Evolutionary conservation across 1,140 invertebrate species (phyloP).

Genomic region (Heliconius congener): DNA sequence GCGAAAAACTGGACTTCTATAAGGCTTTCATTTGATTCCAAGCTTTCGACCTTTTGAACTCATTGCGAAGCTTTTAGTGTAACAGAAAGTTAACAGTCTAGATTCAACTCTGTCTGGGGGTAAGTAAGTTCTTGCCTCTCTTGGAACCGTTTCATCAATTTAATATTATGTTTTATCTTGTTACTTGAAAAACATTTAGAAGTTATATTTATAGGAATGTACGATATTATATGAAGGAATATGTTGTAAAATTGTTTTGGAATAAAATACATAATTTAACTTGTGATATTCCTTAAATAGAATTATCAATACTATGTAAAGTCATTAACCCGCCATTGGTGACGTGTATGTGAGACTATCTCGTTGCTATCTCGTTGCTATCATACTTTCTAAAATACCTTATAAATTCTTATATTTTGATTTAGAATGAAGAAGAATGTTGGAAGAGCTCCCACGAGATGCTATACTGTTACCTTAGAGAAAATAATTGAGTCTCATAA

Average conservation of each 20-base stretch:
- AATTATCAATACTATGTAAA: too few relatives aligned
- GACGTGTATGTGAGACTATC: too few relatives aligned
- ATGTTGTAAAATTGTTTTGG: not conserved
- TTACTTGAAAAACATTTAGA: not conserved
- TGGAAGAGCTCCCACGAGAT: too few relatives aligned
- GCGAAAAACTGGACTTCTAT: conserved; percentile 14
- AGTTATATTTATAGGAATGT: not conserved
- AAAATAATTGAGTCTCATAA: too few relatives aligned
- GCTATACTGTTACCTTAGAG: too few relatives aligned
- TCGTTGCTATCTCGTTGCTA: too few relatives aligned
- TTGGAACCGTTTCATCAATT: conserved; percentile 26
- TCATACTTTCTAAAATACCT: too few relatives aligned
- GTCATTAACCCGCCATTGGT: too few relatives aligned
- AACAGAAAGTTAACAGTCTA: conserved; percentile 28
- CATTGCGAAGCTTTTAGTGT: conserved; percentile 30
- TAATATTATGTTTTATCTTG: conserved; percentile 11
- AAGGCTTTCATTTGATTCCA: conserved; percentile 21
- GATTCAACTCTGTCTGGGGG: conserved; percentile 17
- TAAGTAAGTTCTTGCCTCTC: conserved; percentile 10
- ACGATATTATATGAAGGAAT: not conserved
- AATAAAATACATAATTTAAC: too few relatives aligned
- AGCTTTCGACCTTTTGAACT: conserved; percentile 24
- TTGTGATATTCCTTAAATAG: too few relatives aligned
- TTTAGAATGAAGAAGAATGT: too few relatives aligned
- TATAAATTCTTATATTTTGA: too few relatives aligned